A percentile compares a stretch with the other conserved stretches of the same genome.
Conservation (phyloP, 1,140 invertebrate genomes). For the Solen grandis region DNA sequence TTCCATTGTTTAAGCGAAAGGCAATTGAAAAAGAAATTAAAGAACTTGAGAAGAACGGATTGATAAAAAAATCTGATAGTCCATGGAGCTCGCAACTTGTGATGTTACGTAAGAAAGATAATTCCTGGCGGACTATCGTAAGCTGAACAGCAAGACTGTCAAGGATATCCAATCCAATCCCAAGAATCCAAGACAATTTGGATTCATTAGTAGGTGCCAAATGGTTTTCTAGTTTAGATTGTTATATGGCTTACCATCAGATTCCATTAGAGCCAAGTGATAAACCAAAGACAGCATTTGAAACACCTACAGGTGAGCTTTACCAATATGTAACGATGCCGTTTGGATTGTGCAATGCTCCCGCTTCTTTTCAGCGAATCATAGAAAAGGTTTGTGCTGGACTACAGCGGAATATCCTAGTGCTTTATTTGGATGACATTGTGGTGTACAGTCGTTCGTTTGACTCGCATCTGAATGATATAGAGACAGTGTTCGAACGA, state of each 20-base stretch:
- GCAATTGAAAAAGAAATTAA: slow-evolving; percentile 23
- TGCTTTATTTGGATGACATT: slow-evolving; percentile 66
- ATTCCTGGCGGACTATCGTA: slow-evolving; percentile 61
- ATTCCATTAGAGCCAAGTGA: slow-evolving; percentile 39
- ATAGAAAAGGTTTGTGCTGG: slow-evolving; percentile 61
- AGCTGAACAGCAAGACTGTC: slow-evolving; percentile 40
- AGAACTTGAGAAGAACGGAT: too few relatives aligned
- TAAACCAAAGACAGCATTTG: slow-evolving; percentile 76
- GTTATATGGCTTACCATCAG: slow-evolving; percentile 58
- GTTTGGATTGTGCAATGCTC: too few relatives aligned
- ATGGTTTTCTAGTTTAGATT: slow-evolving; percentile 34
- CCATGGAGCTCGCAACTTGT: slow-evolving; percentile 17
- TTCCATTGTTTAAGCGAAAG: slow-evolving; percentile 26
- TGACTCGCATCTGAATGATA: slow-evolving; percentile 54
- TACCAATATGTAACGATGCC: slow-evolving; percentile 67
- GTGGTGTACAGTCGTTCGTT: slow-evolving; percentile 54
- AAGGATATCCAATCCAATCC: slow-evolving; percentile 34
- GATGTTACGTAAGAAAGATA: slow-evolving; percentile 13
- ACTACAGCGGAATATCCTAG: slow-evolving; percentile 49
- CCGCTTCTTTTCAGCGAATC: slow-evolving; percentile 68
- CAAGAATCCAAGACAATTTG: too few relatives aligned
- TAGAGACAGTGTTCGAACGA: slow-evolving; percentile 58
- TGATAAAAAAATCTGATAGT: slow-evolving; percentile 36
- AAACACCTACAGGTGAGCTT: slow-evolving; percentile 53
- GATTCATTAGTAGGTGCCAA: slow-evolving; percentile 11